Evolutionary conservation across 1,140 invertebrate species (phyloP), one percentile per base, ranked within the genome.

Genomic region (Apis florea): DNA sequence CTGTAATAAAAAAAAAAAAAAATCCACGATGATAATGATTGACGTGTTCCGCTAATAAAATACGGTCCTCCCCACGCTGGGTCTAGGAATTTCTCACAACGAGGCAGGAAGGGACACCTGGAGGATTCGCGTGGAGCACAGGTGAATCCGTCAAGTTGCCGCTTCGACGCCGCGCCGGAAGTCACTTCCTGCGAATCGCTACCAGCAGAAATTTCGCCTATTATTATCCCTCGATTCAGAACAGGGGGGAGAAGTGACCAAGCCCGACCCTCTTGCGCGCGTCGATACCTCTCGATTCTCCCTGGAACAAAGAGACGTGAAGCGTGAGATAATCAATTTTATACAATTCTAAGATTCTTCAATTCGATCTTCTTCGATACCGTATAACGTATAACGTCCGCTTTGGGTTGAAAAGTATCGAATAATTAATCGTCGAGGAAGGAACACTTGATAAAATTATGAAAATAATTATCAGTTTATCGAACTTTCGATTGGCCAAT

Each of bases 31-130:
- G 26, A 24, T 56, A 59, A 73, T 66, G 61, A 53, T 76, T 53
- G 47, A 68, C 51, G 64, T 24, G 74, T 77, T 77, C 63, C 63
- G 61, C 49, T 54, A 73, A 56, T 31, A 59, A 81, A 51, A 66
- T 47, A 53, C 26, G 49, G n/a, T n/a, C n/a, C 53, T 61, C 51
- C 31, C 26, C 54, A 49, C 51, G 47, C 53, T n/a, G n/a, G 9
- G 47, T 81, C 75, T 71, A 79, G 63, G 75, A 86, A 84, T 87
- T 87, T 87, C 85, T 86, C 86, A 87, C 82, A 74, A 54, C 74
- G 59, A 73, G 70, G 26, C 86, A 87, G 86, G 85, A 87, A 87
- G 86, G 64, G 82, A 87, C 86, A 87, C 86, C 85, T 87, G 86
- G 78, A 84, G 80, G 74, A 81, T 67, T 63, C 79, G 85, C 76